phyloP scores from a whole-genome alignment of 2,888 invertebrate genomes.

The Corythucha ciliata region DNA sequence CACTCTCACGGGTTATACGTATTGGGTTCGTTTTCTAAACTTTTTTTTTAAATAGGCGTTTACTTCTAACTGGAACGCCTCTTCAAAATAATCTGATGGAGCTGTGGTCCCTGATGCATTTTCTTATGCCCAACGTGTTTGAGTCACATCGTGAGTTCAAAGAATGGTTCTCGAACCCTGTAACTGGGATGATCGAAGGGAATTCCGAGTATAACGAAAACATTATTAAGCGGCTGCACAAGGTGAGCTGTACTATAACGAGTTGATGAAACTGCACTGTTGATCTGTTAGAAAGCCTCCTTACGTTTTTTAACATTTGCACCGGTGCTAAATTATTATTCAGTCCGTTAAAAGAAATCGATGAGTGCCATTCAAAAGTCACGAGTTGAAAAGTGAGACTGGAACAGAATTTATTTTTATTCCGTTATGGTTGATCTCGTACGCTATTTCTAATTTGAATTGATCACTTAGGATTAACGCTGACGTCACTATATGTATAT shows the following conservation, averaged over 20 bases:
- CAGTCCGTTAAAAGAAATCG: too few species aligned
- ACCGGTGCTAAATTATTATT: slow-evolving; percentile 8
- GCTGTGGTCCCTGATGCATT: slow-evolving; percentile 96
- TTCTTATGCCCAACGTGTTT: slow-evolving; percentile 94
- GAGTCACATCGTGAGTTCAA: slow-evolving; percentile 93
- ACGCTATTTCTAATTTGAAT: neutral
- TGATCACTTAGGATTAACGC: neutral
- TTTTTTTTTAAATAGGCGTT: slow-evolving; percentile 50
- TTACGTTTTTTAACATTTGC: slow-evolving; percentile 5
- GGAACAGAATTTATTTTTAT: neutral
- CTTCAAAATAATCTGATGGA: slow-evolving; percentile 94
- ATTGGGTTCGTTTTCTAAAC: slow-evolving; percentile 14
- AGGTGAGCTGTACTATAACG: too few species aligned
- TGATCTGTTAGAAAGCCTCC: slow-evolving; percentile 1
- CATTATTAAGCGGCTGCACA: slow-evolving; percentile 79
- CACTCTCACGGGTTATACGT: slow-evolving; percentile 1
- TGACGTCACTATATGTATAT: too few species aligned
- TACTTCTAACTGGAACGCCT: slow-evolving; percentile 88
- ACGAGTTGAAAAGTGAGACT: neutral
- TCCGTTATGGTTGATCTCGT: neutral
- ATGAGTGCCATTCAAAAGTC: too few species aligned
- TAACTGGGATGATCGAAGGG: slow-evolving; percentile 92
- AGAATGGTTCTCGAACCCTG: slow-evolving; percentile 97
- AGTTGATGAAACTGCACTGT: neutral
- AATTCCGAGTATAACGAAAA: slow-evolving; percentile 83